Base-by-base conservation (phyloP, 2,113 vertebrate species). In the Chitala chitala region DNA sequence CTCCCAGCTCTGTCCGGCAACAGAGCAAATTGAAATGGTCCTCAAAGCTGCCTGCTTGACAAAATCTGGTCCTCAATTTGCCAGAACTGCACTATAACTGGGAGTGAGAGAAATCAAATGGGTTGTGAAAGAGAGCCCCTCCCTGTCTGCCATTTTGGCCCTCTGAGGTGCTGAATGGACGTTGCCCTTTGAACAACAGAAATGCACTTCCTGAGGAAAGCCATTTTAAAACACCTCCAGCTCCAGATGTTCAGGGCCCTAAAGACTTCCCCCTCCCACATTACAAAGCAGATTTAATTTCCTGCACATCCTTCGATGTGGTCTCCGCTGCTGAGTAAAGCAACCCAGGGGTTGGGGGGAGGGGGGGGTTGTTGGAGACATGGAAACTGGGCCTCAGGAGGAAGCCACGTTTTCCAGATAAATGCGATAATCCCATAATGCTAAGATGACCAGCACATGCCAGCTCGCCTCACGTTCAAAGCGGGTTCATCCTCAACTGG, bases 161-260 rank as follows among this genome's bases (percentile, higher is more conserved):
- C 20, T 5, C 38, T 31, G 5, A 29, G 42, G 22, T 33, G 2
- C 51, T 51, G 17, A 48, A 48, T n/a, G 56, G 33, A 63, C 69
- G 6, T 15, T 8, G 15, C 46, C n/a, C 53, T 24, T 36, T 6
- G 10, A 59, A 46, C 10, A 44, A 3, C 24, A 46, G 36, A 46
- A 24, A 48, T 50, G 29, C 5, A 40, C 69, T 64, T 68, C 61
- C 48, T 66, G 58, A 58, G 55, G n/a, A 24, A 4, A 29, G 29
- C 26, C 29, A 29, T 76, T 51, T 20, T 76, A 31, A 64, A 65
- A 71, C 75, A 76, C 75, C 69, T 8, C 46, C 70, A 5, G 22
- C 10, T 55, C 75, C 75, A 76, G 58, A 76, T 71, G 68, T 76
- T 59, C 6, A 8, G 33, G 54, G 58, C 66, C 29, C 42, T 20